These are phyloP conservation scores for Junonia oenone DNA, from an alignment of 2,888 invertebrate genomes.

Conservation along the genomic window DNA sequence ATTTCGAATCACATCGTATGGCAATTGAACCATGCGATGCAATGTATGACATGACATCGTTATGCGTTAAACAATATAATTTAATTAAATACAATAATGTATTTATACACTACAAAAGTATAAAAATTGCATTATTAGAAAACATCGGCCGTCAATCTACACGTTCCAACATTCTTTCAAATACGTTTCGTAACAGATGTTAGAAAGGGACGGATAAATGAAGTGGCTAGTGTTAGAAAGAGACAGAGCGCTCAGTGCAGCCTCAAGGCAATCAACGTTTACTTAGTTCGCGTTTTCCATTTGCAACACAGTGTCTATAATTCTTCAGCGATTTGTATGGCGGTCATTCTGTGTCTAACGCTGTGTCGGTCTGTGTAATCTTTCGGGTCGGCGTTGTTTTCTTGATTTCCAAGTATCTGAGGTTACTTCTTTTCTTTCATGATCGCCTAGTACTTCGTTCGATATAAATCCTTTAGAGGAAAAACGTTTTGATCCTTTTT, in stretches of 20 bases:
- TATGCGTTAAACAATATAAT: neutral
- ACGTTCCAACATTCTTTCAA: conserved; percentile 52
- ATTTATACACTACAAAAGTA: conserved; percentile 20
- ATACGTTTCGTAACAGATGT: conserved; percentile 40
- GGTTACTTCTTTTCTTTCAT: conserved; percentile 54
- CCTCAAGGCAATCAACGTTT: conserved; percentile 76
- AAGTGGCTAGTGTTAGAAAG: conserved; percentile 32
- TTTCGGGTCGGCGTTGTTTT: conserved; percentile 44
- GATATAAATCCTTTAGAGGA: conserved; percentile 43
- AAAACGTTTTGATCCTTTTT: conserved; percentile 23
- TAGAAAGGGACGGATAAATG: conserved; percentile 45
- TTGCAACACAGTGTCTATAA: conserved; percentile 39
- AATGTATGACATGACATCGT: neutral
- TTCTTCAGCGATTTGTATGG: conserved; percentile 22
- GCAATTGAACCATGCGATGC: neutral
- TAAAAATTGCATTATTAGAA: conserved; percentile 34
- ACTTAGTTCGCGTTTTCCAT: conserved; percentile 59
- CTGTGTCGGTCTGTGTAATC: conserved; percentile 27
- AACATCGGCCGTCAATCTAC: conserved; percentile 39
- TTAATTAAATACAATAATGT: conserved; percentile 7
- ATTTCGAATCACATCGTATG: neutral
- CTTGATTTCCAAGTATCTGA: conserved; percentile 60
- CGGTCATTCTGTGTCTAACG: conserved; percentile 34
- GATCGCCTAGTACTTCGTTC: conserved; percentile 49
- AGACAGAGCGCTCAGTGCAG: conserved; percentile 42